Base-by-base conservation (phyloP, 2,113 vertebrate species). In the Chionodraco myersi region DNA sequence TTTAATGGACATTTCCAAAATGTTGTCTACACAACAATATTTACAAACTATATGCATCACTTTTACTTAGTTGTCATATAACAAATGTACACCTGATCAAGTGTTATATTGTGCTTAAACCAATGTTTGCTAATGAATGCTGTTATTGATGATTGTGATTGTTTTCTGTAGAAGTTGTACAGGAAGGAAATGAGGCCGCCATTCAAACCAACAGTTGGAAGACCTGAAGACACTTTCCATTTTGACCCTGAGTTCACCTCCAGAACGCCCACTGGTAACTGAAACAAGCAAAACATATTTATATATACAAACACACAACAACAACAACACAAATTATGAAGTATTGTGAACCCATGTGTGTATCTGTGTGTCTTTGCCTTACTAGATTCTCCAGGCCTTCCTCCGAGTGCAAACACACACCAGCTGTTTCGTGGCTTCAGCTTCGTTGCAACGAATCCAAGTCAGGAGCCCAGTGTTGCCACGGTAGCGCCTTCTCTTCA, bases 201-300 rank as follows among this genome's bases (percentile, higher is more conserved):
- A 0, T 99, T 99, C 93, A 99, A 97, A 90, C 98, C 98, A 0
- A 97, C 97, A 0, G 97, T 97, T 64, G 97, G 97, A 66, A 92
- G 97, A 82, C 97, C 98, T 10, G 98, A 99, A 78, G 98, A 99
- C 88, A 99, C 98, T 23, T 99, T 98, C 90, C 97, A 99, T 92
- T 99, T 99, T 76, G 98, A 99, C 79, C 97, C 97, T 0, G 98
- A 99, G 83, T 99, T 99, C 92, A 99, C 98, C 0, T 96, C 97
- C 14, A 95, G 97, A 81, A 99, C 98, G 3, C 98, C 98, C 56
- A 99, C 97, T 89, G 98, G 98, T 98, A 62, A 83, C 52, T 75
- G 5, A 51, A 66, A 57, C 44, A 51, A 13, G 44, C 52, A 68
- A 23, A 34, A 53, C 45, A 44, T 26, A 18, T 10, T 36, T 3